Base-by-base conservation (phyloP, 2,113 vertebrate species). In the Canis aureus region DNA sequence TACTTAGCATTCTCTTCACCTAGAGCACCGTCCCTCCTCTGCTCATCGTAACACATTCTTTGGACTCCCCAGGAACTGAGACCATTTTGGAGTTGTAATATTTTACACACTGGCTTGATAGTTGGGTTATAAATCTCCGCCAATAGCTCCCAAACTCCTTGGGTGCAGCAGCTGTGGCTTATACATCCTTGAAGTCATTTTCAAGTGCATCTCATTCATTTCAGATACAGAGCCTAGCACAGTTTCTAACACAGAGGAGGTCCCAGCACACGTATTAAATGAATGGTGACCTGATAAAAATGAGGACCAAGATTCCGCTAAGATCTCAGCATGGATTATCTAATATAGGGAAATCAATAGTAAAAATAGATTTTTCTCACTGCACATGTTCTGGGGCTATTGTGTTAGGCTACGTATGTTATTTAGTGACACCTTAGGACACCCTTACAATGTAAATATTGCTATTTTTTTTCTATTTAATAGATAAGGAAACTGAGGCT, bases 101-200 rank as follows among this genome's bases (percentile, higher is more conserved):
- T 60, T 92, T 87, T 32, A 84, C 35, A 80, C 11, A 9, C 16
- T 10, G 32, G 16, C 38, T 55, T 95, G 67, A 49, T 51, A 23
- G 11, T 35, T 43, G 5, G 43, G 59, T 91, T 93, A 67, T 74
- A 74, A 83, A 62, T 88, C 38, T 93, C 25, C 19, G 43, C 9
- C 8, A 25, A 19, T 15, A 64, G n/a, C 25, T 57, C 43, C 23
- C 53, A 74, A 38, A 91, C 49, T 32, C 15, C n/a, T 15, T 32
- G 8, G 2, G 32, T 3, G 5, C 1, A 64, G 43, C 27, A 81
- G 67, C 43, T n/a, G 3, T 82, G n/a, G 32, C 38, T 94, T 19
- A n/a, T n/a, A 71, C n/a, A 51, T 64, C 13, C 89, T 25, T 80
- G n/a, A 89, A 91, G 16, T 27, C 51, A 59, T 71, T n/a, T 82